Base-by-base conservation (phyloP, 1,140 invertebrate species). In the Drosophila repleta region DNA sequence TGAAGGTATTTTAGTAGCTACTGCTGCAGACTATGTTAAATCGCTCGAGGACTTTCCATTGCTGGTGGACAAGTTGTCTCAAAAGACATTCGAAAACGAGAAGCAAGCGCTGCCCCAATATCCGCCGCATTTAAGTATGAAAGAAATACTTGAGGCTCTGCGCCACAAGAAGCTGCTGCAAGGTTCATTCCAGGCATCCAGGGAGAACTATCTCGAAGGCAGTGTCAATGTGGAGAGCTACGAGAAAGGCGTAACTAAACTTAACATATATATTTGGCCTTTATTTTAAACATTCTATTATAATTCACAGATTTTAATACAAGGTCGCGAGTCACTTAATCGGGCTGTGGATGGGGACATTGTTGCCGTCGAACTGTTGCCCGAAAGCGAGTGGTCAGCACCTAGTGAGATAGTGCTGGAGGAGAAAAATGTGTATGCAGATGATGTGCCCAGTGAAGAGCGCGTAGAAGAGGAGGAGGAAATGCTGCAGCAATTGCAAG, bases 181-280 rank as follows among this genome's bases (percentile, higher is more conserved):
- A 92, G 98, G 98, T 11, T 94, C 95, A 1, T 98, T 97, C 92
- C 93, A 95, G 61, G 95, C 96, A 4, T 97, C 96, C 2, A 93
- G 96, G 67, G 97, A 98, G 82, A 99, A 99, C 92, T 99, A 97
- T 90, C 93, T 99, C 1, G 98, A 99, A 93, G 98, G 97, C n/a
- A 96, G 93, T 79, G 97, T 98, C 8, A 96, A 94, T 91, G 94
- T 98, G 0, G 96, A 96, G 84, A 94, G 94, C 15, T 94, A 93
- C 83, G 95, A 96, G 46, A 95, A 96, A 92, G 93, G 94, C 68
- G 96, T 97, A 93, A 93, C 93, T 92, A 24, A 24, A 24, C 21
- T 24, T 3, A 24, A 24, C 2, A 3, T 24, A 24, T 24, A 24
- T 24, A 24, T 4, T 4, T n/a, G n/a, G n/a, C n/a, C n/a, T n/a